Evolutionary conservation across 2,888 invertebrate species (phyloP), one percentile per base, ranked within the genome.

Genomic region (Campoplex capitator): DNA sequence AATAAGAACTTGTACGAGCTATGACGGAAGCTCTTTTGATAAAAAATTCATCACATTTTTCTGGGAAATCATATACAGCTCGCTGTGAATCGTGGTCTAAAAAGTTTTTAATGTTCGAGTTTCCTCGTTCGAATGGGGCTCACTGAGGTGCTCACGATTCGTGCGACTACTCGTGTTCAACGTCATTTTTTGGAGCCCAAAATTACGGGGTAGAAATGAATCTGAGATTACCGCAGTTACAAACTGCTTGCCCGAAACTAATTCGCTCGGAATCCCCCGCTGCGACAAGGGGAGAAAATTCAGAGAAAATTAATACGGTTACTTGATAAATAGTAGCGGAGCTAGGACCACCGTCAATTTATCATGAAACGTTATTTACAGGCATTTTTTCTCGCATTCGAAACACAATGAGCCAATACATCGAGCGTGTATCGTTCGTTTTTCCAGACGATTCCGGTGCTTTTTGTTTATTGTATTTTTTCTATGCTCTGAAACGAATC

Each of bases 291-390:
- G 23, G 23, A 23, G 23, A 23, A 23, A 23, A 6, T 42, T 18
- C 18, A 18, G 32, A 58, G 42, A 18, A 58, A 56, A 58, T 58
- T 45, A 67, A 76, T 75, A 85, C 70, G 58, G 70, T 1, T 78
- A 74, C 73, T 74, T 67, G 78, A 16, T 38, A 23, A 84, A 75
- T 51, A 48, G 62, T 48, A 54, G 16, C 42, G 67, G 23, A 38
- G 38, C 38, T 56, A 48, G 48, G 73, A 51, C 48, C 78, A 82
- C 82, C 73, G 73, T 74, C 77, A 74, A 85, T 85, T 82, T 78
- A 82, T 82, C 81, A 42, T 58, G 73, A 68, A 48, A 35, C 68
- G 77, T 82, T 67, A 58, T 82, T 73, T 73, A 28, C 77, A 38
- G 32, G 48, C 32, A 62, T 77, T 79, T 70, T 56, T 42, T 32